Base-by-base conservation (phyloP, 2,888 invertebrate species). In the Ypsolopha scabrella region DNA sequence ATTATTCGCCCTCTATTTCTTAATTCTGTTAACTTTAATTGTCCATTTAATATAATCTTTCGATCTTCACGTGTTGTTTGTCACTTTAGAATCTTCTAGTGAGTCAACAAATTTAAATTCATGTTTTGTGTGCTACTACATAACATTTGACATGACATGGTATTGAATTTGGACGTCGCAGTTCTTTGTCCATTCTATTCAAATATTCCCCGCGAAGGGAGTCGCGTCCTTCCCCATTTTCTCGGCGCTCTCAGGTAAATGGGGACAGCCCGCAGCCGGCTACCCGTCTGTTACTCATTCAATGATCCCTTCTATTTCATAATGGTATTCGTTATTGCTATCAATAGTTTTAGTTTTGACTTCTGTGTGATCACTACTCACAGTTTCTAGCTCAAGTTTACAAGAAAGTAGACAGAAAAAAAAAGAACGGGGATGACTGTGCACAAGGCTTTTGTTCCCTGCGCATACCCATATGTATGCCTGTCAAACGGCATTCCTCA, bases 401-500 rank as follows among this genome's bases (percentile, higher is more conserved):
- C 69, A 65, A 71, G 75, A 76, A 73, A 75, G 76, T 72, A 67
- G 65, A 64, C 67, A 61, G 65, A 74, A 71, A 71, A 79, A 80
- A 80, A 75, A 58, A 56, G 69, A 75, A 70, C 72, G 68, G 70
- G 69, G 72, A 80, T 75, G 81, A 78, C 76, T 78, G 69, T 79
- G 80, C 80, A 77, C 70, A 77, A 77, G 80, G 78, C 85, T 86
- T 82, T 86, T 85, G 82, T 85, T 86, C 81, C 80, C 80, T 50
- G 80, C 75, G 81, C 72, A 78, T 67, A 62, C 62, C 65, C 67
- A 65, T 63, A 65, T 80, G 77, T 78, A 82, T 79, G 83, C 82
- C 82, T 79, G 85, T 85, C 86, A 77, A 79, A 79, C 86, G 71
- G 75, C 85, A 86, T 86, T 86, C 85, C 85, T 75, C 70, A 68